Evolutionary conservation across 2,797 vertebrate genomes (phyloP), one percentile per base, ranked within the genome.

Genomic region (Erpetoichthys calabaricus): DNA sequence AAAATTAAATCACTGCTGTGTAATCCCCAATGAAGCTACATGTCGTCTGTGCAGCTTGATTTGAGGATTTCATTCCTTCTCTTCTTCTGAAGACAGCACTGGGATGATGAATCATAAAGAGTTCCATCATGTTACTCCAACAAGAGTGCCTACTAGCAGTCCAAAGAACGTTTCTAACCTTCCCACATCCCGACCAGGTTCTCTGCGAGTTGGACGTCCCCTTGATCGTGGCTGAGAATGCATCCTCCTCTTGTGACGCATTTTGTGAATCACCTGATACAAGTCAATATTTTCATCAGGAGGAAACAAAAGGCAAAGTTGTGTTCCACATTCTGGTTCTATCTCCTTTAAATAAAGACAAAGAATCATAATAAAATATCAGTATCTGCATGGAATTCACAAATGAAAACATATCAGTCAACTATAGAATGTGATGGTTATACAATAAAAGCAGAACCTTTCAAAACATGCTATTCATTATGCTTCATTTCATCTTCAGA

Each of bases 81-180:
- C 85, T 87, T 88, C 86, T 82, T 83, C 80, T 79, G 84, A 77
- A 78, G 84, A 70, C 68, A 75, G 80, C 81, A 79, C 75, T 80
- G 71, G 73, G 72, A 73, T 84, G 84, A 83, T 76, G 84, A 83
- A 81, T 86, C 73, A 25, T 83, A 45, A 82, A 79, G 8, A 80
- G 76, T 83, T 85, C 85, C 86, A 73, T 90, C 88, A 89, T 65
- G 87, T 88, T 85, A 90, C 86, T 82, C 86, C 84, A 78, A 88
- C 64, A 86, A 76, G 85, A 80, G 84, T 80, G 88, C 84, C 82
- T 86, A 89, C 70, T 89, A 90, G 86, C 88, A 87, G 90, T 92
- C 90, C 88, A 92, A 91, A 90, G 88, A 92, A 89, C 80, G 87
- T 91, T 93, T 93, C 95, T 98, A 98, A 98, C 95, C 95, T 98